These are phyloP conservation scores for Drosophila pruinosa DNA, from an alignment of 1,140 invertebrate species.

Conservation along the genomic window DNA sequence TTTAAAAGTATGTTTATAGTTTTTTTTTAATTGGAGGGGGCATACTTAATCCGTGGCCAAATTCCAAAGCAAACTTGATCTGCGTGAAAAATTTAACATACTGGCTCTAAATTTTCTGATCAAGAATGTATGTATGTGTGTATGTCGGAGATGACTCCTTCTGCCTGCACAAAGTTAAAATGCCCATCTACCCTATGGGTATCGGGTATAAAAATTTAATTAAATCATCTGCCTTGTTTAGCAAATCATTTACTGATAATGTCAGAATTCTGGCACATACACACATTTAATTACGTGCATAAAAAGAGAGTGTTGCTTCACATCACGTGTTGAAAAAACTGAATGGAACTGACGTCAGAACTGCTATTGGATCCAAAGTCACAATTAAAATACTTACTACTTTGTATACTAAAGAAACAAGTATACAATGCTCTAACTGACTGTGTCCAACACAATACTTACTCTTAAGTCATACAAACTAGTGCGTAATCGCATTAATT, in stretches of 20 bases:
- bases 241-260: constrained; percentile 33
- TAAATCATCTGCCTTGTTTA: constrained; percentile 38
- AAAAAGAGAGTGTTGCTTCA: constrained; percentile 10
- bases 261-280: constrained; percentile 7
- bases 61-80: no score
- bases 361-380: constrained; percentile 8
- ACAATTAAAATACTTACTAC: background rate
- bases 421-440: background rate
- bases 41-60: no score
- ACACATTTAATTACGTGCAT: background rate
- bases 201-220: constrained; percentile 40
- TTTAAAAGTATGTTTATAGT: no score
- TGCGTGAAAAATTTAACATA: no score
- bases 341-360: constrained; percentile 33
- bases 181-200: no score
- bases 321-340: constrained; percentile 41
- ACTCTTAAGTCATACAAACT: no score
- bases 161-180: no score
- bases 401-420: background rate
- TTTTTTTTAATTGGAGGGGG: no score
- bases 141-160: no score
- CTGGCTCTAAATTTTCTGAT: no score
- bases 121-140: no score
- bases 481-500: no score
- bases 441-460: background rate